These are phyloP conservation scores for Cylloceria caligata DNA, from an alignment of 2,888 invertebrate genomes.

Conservation along the genomic window DNA sequence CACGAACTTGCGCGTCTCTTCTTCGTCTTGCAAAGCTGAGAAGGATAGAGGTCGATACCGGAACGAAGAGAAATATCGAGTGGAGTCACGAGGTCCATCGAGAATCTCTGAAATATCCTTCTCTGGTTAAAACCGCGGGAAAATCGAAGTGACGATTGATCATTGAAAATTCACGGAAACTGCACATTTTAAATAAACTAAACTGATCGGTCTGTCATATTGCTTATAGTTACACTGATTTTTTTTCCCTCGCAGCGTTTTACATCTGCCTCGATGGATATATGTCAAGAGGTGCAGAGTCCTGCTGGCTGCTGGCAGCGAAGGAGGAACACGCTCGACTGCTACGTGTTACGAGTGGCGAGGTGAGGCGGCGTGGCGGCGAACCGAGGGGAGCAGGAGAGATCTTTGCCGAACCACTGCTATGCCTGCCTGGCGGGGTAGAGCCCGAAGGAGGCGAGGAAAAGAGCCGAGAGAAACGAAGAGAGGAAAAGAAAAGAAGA, in stretches of 20 bases:
- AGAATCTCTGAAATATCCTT: neutral
- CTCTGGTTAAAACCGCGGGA: neutral
- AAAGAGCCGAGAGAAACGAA: conserved; percentile 51
- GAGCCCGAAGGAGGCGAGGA: conserved; percentile 55
- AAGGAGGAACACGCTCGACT: conserved; percentile 72
- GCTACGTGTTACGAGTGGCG: conserved; percentile 68
- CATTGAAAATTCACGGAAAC: neutral
- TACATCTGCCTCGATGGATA: conserved; percentile 3
- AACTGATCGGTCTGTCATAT: neutral
- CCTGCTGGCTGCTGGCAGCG: conserved; percentile 64
- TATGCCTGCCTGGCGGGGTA: conserved; percentile 51
- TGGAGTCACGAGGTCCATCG: conserved; percentile 28
- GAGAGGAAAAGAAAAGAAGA: conserved; percentile 51
- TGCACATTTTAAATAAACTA: conserved; percentile 14
- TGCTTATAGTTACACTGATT: neutral
- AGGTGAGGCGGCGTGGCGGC: conserved; percentile 66
- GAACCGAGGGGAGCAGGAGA: conserved; percentile 64
- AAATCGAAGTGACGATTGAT: neutral
- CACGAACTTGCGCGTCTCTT: conserved; percentile 54
- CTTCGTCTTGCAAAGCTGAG: conserved; percentile 38
- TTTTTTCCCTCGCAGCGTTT: conserved; percentile 22
- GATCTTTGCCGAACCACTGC: conserved; percentile 57
- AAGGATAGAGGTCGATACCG: conserved; percentile 31
- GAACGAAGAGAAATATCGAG: conserved; percentile 33
- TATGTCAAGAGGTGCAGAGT: conserved; percentile 37